Conservation (phyloP, 2,797 vertebrate genomes). For the Chanos chanos region DNA sequence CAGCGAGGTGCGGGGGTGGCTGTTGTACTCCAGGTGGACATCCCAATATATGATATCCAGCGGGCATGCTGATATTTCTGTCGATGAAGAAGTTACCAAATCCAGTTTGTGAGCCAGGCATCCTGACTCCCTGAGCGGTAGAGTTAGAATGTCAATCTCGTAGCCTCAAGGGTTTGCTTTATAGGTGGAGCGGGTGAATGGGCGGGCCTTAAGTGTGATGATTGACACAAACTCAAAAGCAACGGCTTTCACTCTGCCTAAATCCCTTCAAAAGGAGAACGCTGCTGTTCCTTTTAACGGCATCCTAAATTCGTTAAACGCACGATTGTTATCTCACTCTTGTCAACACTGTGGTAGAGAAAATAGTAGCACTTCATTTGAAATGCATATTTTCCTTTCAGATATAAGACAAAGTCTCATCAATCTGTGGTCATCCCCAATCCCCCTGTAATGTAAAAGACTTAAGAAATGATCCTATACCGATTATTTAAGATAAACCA, state of each 20-base stretch:
- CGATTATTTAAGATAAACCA: too few relatives aligned
- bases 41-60: slow-evolving; percentile 73
- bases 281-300: slow-evolving; percentile 73
- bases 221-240: slow-evolving; percentile 69
- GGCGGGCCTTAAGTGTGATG: slow-evolving; percentile 47
- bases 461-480: too few relatives aligned
- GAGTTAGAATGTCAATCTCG: slow-evolving; percentile 33
- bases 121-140: slow-evolving; percentile 53
- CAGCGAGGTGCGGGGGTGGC: slow-evolving; percentile 62
- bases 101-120: slow-evolving; percentile 75
- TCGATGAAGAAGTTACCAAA: slow-evolving; percentile 73
- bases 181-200: slow-evolving; percentile 33
- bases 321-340: slow-evolving; percentile 46
- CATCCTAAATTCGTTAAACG: slow-evolving; percentile 55
- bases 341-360: slow-evolving; percentile 38
- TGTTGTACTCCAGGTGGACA: slow-evolving; percentile 57
- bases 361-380: slow-evolving; percentile 46
- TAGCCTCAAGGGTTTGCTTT: slow-evolving; percentile 45
- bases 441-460: too few relatives aligned
- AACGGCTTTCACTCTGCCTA: slow-evolving; percentile 64
- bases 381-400: slow-evolving; percentile 46
- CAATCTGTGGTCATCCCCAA: too few relatives aligned
- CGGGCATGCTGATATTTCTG: slow-evolving; percentile 61
- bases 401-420: too few relatives aligned
- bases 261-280: slow-evolving; percentile 77